Conservation (phyloP, 2,888 invertebrate genomes). For the Epinotia bilunana region DNA sequence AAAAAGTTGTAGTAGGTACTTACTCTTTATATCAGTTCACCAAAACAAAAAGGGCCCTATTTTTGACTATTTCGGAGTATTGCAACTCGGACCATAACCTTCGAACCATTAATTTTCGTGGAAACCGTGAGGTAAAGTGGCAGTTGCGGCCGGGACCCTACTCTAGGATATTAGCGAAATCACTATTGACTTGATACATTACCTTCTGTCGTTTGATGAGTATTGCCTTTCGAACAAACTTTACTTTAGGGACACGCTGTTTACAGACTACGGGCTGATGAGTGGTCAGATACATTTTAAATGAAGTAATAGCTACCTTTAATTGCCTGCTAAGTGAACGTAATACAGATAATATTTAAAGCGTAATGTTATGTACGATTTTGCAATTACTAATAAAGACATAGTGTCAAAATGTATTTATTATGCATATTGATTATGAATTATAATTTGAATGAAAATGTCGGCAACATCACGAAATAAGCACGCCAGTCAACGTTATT, state of each 20-base stretch:
- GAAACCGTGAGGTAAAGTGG: constrained; percentile 66
- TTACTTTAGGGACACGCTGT: constrained; percentile 27
- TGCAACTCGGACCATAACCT: constrained; percentile 60
- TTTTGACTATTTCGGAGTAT: constrained; percentile 50
- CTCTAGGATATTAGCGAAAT: constrained; percentile 71
- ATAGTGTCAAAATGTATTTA: neutral
- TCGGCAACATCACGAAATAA: neutral
- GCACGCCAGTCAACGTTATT: neutral
- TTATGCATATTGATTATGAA: neutral
- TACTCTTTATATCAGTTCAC: neutral
- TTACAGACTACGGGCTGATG: constrained; percentile 11
- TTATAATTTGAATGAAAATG: neutral
- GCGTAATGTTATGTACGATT: no score
- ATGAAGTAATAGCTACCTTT: neutral
- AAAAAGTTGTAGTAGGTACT: neutral
- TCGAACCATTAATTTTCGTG: constrained; percentile 71
- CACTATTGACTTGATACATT: constrained; percentile 69
- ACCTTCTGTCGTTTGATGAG: constrained; percentile 57
- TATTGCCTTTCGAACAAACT: constrained; percentile 42
- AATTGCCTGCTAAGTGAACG: neutral
- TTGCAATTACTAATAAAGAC: no score
- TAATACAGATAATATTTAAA: no score
- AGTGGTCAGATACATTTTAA: neutral
- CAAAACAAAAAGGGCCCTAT: constrained; percentile 17
- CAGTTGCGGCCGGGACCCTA: constrained; percentile 61